These are phyloP conservation scores for Halictus ligatus DNA, from an alignment of 2,888 invertebrate genomes.

Conservation along the genomic window DNA sequence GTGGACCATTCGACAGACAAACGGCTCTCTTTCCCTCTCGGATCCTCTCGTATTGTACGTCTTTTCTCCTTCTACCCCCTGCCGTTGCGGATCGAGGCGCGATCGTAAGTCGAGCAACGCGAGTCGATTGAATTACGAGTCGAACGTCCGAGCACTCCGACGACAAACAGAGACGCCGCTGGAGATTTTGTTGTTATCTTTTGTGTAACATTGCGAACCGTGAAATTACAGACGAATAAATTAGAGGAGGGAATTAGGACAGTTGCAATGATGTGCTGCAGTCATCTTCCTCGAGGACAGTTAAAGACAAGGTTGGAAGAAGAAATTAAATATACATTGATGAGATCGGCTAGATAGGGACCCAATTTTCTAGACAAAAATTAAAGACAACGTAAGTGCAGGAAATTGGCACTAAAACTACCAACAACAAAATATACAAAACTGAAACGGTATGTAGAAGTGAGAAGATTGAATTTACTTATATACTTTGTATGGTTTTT, in stretches of 20 bases:
- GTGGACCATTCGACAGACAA: slow-evolving; percentile 80
- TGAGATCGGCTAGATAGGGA: not conserved
- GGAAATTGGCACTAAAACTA: too few relatives aligned
- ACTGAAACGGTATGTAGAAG: too few relatives aligned
- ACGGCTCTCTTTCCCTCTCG: slow-evolving; percentile 71
- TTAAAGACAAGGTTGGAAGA: too few relatives aligned
- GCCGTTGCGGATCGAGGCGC: slow-evolving; percentile 14
- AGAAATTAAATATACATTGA: not conserved
- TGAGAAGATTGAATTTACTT: too few relatives aligned
- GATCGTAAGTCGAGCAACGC: slow-evolving; percentile 49
- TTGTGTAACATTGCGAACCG: not conserved
- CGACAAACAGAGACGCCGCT: not conserved
- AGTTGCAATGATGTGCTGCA: too few relatives aligned
- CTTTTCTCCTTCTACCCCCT: slow-evolving; percentile 46
- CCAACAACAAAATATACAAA: too few relatives aligned
- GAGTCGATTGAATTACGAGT: slow-evolving; percentile 51
- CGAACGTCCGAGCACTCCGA: slow-evolving; percentile 9
- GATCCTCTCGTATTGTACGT: slow-evolving; percentile 40
- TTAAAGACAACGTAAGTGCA: not conserved
- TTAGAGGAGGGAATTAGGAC: too few relatives aligned
- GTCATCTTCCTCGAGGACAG: too few relatives aligned
- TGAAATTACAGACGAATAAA: too few relatives aligned
- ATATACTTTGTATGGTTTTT: too few relatives aligned
- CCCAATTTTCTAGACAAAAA: not conserved
- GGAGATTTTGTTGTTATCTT: not conserved